A percentile compares a stretch with the other conserved stretches of the same genome.
These are phyloP conservation scores for Aplocera efformata DNA, from an alignment of 2,888 invertebrate genomes.

Conservation along the genomic window DNA sequence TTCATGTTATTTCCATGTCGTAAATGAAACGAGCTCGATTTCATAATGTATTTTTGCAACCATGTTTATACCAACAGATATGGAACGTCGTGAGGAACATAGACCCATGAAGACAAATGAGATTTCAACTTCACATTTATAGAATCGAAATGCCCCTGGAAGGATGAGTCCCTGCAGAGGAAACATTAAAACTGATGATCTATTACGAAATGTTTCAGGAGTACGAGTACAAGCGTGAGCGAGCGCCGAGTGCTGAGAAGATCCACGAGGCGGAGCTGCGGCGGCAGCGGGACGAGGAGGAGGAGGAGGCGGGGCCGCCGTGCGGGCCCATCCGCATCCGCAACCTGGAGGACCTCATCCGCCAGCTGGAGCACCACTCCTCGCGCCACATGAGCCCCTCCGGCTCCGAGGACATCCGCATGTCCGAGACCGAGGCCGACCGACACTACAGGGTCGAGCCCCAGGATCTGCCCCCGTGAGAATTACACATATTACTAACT, in stretches of 20 bases:
- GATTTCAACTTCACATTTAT: too few species aligned
- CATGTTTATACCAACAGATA: too few species aligned
- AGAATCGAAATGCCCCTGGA: too few species aligned
- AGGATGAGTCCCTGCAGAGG: too few species aligned
- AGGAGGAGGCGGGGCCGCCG: slow-evolving; percentile 86
- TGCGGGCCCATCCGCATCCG: slow-evolving; percentile 93
- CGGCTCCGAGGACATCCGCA: slow-evolving; percentile 93
- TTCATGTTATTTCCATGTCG: too few species aligned
- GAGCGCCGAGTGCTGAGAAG: slow-evolving; percentile 86
- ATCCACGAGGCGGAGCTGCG: slow-evolving; percentile 85
- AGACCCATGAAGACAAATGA: too few species aligned
- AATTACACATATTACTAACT: slow-evolving; percentile 14
- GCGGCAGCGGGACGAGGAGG: slow-evolving; percentile 79
- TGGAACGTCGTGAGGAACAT: too few species aligned
- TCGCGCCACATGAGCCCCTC: slow-evolving; percentile 93
- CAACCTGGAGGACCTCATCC: slow-evolving; percentile 93
- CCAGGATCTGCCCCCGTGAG: slow-evolving; percentile 72
- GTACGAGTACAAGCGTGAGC: slow-evolving; percentile 80
- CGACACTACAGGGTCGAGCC: slow-evolving; percentile 91
- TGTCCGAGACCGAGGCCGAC: slow-evolving; percentile 94
- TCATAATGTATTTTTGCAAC: too few species aligned
- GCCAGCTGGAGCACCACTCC: slow-evolving; percentile 93
- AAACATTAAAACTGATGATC: too few species aligned
- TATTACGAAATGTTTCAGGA: slow-evolving; percentile 44
- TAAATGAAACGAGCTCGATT: too few species aligned